Evolutionary conservation across 2,113 vertebrate species (phyloP), one percentile per base, ranked within the genome.

Genomic region (Pimephales promelas): DNA sequence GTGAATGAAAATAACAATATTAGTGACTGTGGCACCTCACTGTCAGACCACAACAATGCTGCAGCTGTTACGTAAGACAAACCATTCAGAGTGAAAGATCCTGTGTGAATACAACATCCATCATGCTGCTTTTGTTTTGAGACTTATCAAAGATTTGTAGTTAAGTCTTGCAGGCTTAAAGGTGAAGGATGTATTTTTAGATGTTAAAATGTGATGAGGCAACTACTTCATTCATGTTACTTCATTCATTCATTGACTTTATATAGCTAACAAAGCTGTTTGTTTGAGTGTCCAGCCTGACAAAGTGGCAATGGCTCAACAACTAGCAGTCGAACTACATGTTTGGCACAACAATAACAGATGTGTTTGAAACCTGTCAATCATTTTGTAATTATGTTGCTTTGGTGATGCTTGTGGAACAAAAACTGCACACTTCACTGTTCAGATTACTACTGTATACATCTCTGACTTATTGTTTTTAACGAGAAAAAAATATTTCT

Each of bases 1-100:
- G 31, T 31, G 64, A 79, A 75, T 62, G 52, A 81, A 85, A 81
- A 70, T 86, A 66, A 62, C 84, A 75, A 47, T 72, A 57, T 2
- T 26, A 40, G 66, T 75, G 66, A 74, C 45, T 52, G 57, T 52
- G 9, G 31, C 74, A 84, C 83, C 24, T 84, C 59, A 74, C 76
- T 61, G 57, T 54, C 20, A 82, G 79, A 47, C 52, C 45, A 68
- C 62, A 68, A 20, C 47, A 75, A 22, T 76, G 10, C 64, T 73
- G 43, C 11, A 68, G 68, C 47, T 24, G 52, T 82, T 74, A 62
- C 52, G 66, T 79, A 82, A 84, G 56, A 49, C 49, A 75, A 5
- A 36, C 28, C 20, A 26, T 26, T 64, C 54, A 31, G 56, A 49
- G 71, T 49, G 68, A 70, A 56, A 28, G n/a, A 34, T 68, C 36